Conservation (phyloP, 2,113 vertebrate species). For the Oreochromis spilurus region DNA sequence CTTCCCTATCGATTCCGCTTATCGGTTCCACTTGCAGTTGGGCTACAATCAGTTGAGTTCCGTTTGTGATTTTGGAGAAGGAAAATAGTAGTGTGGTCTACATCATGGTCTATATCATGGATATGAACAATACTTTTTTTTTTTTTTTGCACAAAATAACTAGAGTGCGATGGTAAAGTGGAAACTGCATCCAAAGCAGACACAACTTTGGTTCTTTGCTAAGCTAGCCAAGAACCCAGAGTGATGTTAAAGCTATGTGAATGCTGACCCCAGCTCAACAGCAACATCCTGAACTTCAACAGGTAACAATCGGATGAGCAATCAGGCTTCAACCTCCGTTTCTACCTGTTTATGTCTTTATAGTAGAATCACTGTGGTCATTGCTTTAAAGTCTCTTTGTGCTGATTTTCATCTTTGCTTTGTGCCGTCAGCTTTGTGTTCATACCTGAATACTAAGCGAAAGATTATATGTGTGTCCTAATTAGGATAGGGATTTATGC, state of each 20-base stretch:
- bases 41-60: neutral
- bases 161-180: rapidly evolving
- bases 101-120: neutral
- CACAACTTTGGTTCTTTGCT: neutral
- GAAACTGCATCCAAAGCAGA: neutral
- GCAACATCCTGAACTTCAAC: neutral
- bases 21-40: neutral
- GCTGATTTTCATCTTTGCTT: neutral
- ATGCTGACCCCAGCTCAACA: neutral
- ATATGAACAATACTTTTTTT: neutral
- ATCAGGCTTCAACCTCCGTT: neutral
- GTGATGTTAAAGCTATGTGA: neutral
- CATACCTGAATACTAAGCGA: neutral
- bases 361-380: neutral
- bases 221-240: neutral
- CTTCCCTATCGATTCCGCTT: neutral
- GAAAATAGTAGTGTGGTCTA: rapidly evolving
- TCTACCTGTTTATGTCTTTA: neutral
- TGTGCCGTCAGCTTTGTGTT: neutral
- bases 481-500: neutral
- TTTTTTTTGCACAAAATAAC: neutral
- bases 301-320: neutral
- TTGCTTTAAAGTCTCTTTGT: neutral
- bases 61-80: neutral
- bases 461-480: neutral